Evolutionary conservation across 2,113 vertebrate species (phyloP).

Genomic region (Poeciliopsis prolifica): DNA sequence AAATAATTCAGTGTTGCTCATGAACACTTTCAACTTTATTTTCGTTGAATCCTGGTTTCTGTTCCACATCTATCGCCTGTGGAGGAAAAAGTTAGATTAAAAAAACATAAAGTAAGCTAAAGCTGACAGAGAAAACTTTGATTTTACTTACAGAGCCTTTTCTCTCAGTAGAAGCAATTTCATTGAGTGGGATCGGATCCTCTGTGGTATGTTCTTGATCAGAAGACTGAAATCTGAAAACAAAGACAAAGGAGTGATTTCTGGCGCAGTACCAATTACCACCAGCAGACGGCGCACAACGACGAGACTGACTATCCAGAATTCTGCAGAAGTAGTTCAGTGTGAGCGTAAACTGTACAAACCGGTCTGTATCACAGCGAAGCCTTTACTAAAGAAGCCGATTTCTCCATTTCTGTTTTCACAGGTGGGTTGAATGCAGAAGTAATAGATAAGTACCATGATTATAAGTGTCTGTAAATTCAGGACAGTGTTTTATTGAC

Average conservation of each 20-base stretch:
- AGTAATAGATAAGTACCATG: too few relatives aligned
- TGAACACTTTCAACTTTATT: slow-evolving; percentile 21
- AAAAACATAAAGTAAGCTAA: not conserved
- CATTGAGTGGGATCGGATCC: slow-evolving; percentile 66
- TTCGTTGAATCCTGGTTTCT: slow-evolving; percentile 1
- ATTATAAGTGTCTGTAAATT: too few relatives aligned
- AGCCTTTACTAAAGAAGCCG: too few relatives aligned
- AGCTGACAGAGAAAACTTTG: not conserved
- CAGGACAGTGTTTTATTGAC: too few relatives aligned
- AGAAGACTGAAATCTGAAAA: slow-evolving; percentile 60
- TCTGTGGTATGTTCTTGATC: slow-evolving; percentile 57
- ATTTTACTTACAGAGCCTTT: slow-evolving; percentile 80
- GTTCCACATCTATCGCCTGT: slow-evolving; percentile 38
- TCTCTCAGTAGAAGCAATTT: slow-evolving; percentile 75
- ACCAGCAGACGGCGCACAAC: too few relatives aligned
- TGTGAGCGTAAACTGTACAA: too few relatives aligned
- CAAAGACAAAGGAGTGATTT: not conserved
- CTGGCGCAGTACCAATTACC: too few relatives aligned
- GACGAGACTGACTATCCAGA: too few relatives aligned
- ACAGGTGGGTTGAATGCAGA: too few relatives aligned
- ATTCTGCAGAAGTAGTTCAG: too few relatives aligned
- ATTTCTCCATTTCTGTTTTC: too few relatives aligned
- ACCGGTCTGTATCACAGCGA: too few relatives aligned
- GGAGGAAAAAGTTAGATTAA: slow-evolving; percentile 13
- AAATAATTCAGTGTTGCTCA: slow-evolving; percentile 21